Conservation (phyloP, 2,888 invertebrate genomes). For the Sabatieria punctata region DNA sequence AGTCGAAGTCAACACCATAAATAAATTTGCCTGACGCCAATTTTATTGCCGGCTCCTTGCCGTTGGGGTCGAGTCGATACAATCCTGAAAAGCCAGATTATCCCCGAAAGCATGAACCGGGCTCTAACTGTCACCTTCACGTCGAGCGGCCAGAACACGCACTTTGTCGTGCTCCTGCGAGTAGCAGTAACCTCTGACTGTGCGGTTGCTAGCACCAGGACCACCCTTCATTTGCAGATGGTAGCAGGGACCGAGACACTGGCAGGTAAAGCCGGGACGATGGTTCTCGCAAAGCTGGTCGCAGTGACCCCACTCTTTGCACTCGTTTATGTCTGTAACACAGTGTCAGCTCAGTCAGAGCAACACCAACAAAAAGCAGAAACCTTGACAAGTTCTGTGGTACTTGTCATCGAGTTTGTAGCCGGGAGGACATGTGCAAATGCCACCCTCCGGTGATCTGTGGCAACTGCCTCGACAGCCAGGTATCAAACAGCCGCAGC, state of each 20-base stretch:
- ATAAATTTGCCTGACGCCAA: slow-evolving; percentile 29
- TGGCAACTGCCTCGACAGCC: slow-evolving; percentile 85
- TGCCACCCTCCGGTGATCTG: slow-evolving; percentile 68
- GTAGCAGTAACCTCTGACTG: slow-evolving; percentile 25
- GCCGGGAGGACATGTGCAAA: slow-evolving; percentile 72
- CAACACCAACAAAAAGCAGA: background rate
- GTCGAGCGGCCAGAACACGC: slow-evolving; percentile 25
- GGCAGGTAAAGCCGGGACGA: slow-evolving; percentile 49
- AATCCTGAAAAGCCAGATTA: background rate
- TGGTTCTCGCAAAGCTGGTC: slow-evolving; percentile 83
- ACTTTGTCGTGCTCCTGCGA: slow-evolving; percentile 26
- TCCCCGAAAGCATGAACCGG: too few relatives aligned
- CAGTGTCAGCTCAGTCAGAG: background rate
- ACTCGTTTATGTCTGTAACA: slow-evolving; percentile 62
- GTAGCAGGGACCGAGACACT: slow-evolving; percentile 26
- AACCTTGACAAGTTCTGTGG: background rate
- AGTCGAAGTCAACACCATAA: slow-evolving; percentile 78
- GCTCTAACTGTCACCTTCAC: slow-evolving; percentile 21
- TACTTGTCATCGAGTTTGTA: slow-evolving; percentile 49
- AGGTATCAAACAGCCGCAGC: too few relatives aligned
- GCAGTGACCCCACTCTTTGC: slow-evolving; percentile 44
- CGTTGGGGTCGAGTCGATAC: slow-evolving; percentile 7
- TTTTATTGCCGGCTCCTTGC: slow-evolving; percentile 13
- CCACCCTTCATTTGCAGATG: slow-evolving; percentile 2
- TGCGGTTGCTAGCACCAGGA: background rate